These are phyloP conservation scores for Brachionus sp. DNA, from an alignment of 1,140 invertebrate species.

Conservation along the genomic window DNA sequence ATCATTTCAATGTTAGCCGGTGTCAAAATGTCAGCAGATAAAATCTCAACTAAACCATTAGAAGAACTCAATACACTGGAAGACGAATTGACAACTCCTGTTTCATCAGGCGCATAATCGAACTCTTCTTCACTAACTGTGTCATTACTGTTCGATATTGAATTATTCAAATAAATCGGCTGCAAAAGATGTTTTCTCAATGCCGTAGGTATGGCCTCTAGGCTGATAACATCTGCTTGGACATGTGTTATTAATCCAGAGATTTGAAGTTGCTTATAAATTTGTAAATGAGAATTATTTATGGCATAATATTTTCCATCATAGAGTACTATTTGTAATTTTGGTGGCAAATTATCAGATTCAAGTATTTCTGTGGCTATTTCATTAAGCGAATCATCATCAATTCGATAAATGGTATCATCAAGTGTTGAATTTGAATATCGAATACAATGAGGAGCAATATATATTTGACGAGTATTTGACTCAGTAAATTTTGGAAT, in stretches of 20 bases:
- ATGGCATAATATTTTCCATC: conserved; percentile 44
- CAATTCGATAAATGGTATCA: conserved; percentile 29
- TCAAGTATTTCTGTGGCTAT: conserved; percentile 44
- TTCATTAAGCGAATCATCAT: conserved; percentile 35
- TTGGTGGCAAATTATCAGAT: conserved; percentile 43
- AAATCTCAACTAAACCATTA: neutral
- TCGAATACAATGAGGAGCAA: conserved; percentile 29
- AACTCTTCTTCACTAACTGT: conserved; percentile 11
- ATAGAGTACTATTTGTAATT: conserved; percentile 40
- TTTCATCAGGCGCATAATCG: neutral
- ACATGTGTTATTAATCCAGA: conserved; percentile 44
- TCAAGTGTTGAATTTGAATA: conserved; percentile 42
- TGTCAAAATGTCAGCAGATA: conserved; percentile 21
- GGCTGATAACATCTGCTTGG: conserved; percentile 36
- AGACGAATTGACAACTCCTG: neutral
- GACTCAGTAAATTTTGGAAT: conserved; percentile 15
- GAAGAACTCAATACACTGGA: neutral
- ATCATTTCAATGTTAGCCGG: conserved; percentile 33
- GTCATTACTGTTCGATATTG: conserved; percentile 5
- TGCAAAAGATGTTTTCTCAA: conserved; percentile 29
- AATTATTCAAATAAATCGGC: conserved; percentile 1
- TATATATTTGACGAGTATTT: conserved; percentile 42
- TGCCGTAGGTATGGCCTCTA: conserved; percentile 37
- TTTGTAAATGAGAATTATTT: conserved; percentile 44
- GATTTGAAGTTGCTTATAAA: conserved; percentile 36